These are phyloP conservation scores for Cryptophagus acutangulus DNA, from an alignment of 2,888 invertebrate genomes.

Conservation along the genomic window DNA sequence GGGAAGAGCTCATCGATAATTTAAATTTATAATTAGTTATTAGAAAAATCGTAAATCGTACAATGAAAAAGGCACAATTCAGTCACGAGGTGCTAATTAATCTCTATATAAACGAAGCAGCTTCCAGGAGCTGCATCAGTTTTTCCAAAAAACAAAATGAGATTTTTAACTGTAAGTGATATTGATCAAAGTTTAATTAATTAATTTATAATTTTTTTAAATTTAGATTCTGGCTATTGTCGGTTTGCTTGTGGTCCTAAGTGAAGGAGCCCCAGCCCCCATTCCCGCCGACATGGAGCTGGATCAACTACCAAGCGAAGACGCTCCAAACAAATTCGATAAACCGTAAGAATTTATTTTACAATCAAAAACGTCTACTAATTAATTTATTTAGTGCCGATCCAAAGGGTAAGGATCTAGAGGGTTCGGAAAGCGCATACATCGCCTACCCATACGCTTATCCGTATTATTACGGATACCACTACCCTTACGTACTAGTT, in stretches of 20 bases:
- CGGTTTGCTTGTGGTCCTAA: too few species aligned
- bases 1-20: not conserved
- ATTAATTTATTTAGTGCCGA: slow-evolving; percentile 16
- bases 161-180: too few species aligned
- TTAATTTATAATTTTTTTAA: too few species aligned
- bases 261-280: too few species aligned
- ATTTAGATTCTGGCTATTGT: too few species aligned
- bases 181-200: too few species aligned
- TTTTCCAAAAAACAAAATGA: too few species aligned
- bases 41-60: not conserved
- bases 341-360: slow-evolving; percentile 7
- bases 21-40: slow-evolving; percentile 6
- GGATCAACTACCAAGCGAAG: not conserved
- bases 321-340: not conserved
- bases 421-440: slow-evolving; percentile 6
- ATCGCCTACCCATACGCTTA: slow-evolving; percentile 1
- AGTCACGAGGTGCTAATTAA: slow-evolving; percentile 6
- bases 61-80: too few species aligned
- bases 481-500: slow-evolving; percentile 4
- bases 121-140: too few species aligned
- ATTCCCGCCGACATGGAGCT: too few species aligned
- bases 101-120: too few species aligned
- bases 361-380: too few species aligned
- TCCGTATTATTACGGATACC: slow-evolving; percentile 8
- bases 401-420: slow-evolving; percentile 42